A percentile compares a stretch with the other conserved stretches of the same genome.
Conservation (phyloP, 2,113 vertebrate genomes). For the human region DNA sequence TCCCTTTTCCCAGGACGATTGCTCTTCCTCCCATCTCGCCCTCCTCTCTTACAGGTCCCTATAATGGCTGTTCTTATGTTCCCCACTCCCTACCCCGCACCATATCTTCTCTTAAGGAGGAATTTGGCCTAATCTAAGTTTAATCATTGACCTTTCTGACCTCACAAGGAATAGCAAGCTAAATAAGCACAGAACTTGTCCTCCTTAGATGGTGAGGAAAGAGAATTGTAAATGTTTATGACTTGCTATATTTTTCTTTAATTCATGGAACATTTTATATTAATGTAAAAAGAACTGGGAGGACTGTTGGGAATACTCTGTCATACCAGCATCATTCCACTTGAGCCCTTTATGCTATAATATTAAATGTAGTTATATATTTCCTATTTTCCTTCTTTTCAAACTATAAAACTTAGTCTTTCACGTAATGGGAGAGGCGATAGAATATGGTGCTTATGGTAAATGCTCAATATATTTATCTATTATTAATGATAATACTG, state of each 20-base stretch:
- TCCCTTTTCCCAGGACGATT: rapidly evolving
- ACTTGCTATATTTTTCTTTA: background rate
- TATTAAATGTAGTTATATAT: background rate
- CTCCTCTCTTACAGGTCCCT: background rate
- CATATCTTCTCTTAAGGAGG: background rate
- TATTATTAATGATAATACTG: slow-evolving; percentile 45
- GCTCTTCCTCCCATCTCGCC: no score
- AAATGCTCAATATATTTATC: slow-evolving; percentile 35
- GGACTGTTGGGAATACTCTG: background rate
- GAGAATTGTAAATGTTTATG: background rate
- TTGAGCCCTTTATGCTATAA: background rate
- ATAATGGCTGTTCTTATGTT: no score
- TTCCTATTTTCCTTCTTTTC: background rate
- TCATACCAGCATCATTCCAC: background rate
- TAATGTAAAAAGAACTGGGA: background rate
- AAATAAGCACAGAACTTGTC: background rate
- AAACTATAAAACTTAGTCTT: slow-evolving; percentile 11
- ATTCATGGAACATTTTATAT: background rate
- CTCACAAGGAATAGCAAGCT: background rate
- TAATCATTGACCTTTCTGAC: background rate
- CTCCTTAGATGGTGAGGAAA: background rate
- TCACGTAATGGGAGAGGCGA: background rate
- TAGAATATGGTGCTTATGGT: background rate
- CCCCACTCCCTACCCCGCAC: rapidly evolving
- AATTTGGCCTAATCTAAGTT: background rate